Base-by-base conservation (phyloP, 2,113 vertebrate species). In the Oenanthe oenanthe region DNA sequence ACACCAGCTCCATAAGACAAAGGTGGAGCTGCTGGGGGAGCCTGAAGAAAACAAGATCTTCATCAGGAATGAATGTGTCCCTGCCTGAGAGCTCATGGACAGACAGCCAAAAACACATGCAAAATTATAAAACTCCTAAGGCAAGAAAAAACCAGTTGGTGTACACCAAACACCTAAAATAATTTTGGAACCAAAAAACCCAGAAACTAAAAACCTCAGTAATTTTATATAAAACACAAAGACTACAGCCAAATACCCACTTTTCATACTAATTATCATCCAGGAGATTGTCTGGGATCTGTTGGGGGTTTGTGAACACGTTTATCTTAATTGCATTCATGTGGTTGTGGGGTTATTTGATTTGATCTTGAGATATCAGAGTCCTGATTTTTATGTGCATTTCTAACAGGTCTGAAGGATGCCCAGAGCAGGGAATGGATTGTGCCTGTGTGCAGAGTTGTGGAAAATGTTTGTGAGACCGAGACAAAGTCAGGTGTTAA, bases 321-420 rank as follows among this genome's bases (percentile, higher is more conserved):
- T 93, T 89, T 78, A 68, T 78, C 80, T 89, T 74, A 87, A 92
- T 78, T 95, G 73, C 50, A 74, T 81, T 86, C n/a, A 4, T 22
- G 61, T 1, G 4, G 36, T 90, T 53, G 61, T 20, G 22, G 40
- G 66, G 84, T 89, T 76, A 67, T 83, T 92, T 40, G 81, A 73
- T 88, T 79, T 87, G 58, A 81, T 87, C 83, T 79, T 63, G 76
- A 89, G 77, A 87, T 87, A 87, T 68, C 32, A 18, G 73, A 42
- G 2, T 6, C 26, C 48, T 85, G 76, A 20, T 72, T 61, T 90
- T 81, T 50, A 65, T 61, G 70, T 87, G 68, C 1, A 0, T 68
- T 92, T 91, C 73, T 95, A 82, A 34, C 50, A 84, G 73, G 31
- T 57, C 38, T 68, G 80, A 93, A 95, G 80, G 65, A 60, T 2